Conservation (phyloP, 2,888 invertebrate species). For the Tricholauxania praeusta region DNA sequence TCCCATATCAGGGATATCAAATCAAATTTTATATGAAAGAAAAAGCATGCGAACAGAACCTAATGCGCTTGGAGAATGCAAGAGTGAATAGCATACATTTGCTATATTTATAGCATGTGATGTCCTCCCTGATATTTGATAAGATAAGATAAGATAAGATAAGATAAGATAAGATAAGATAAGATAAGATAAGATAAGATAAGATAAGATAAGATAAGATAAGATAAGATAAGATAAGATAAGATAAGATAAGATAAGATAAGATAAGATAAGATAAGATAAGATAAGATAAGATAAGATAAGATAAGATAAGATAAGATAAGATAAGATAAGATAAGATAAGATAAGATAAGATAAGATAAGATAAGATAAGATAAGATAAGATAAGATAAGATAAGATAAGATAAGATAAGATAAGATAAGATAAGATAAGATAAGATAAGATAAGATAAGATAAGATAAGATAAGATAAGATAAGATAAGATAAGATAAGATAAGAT, state of each 20-base stretch:
- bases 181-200: background rate
- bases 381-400: background rate
- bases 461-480: background rate
- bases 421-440: background rate
- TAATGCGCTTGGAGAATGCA: too few relatives aligned
- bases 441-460: background rate
- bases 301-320: background rate
- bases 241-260: background rate
- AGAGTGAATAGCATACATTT: too few relatives aligned
- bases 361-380: too few relatives aligned
- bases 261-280: background rate
- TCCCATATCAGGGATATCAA: too few relatives aligned
- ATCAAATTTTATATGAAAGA: too few relatives aligned
- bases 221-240: background rate
- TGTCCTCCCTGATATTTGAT: too few relatives aligned
- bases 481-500: background rate
- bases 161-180: background rate
- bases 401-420: background rate
- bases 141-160: too few relatives aligned
- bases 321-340: slow-evolving; percentile 3
- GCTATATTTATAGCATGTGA: too few relatives aligned
- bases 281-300: background rate
- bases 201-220: background rate
- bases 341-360: too few relatives aligned
- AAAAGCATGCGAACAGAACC: too few relatives aligned